phyloP scores from a whole-genome alignment of 1,140 invertebrate genomes.

The Papilio aristodemus region DNA sequence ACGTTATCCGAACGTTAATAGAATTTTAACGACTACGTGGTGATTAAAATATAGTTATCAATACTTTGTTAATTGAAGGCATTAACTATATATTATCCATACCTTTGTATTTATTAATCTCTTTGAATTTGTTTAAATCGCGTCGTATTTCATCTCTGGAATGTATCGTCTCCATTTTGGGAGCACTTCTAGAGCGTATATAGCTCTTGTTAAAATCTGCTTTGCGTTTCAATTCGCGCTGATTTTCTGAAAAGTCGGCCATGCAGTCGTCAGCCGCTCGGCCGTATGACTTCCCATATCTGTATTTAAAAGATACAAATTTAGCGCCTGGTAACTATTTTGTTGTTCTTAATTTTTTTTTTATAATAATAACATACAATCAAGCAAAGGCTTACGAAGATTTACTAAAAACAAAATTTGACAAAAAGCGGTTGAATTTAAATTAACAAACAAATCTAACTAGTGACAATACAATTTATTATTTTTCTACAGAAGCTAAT shows the following conservation, averaged over 20 bases:
- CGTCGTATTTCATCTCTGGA: conserved; percentile 78
- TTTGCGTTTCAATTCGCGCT: conserved; percentile 79
- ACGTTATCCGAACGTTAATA: background rate
- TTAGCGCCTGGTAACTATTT: too few relatives aligned
- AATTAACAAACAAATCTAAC: too few relatives aligned
- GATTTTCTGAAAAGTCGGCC: conserved; percentile 82
- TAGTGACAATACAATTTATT: too few relatives aligned
- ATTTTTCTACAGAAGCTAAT: too few relatives aligned
- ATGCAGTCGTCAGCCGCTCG: conserved; percentile 86
- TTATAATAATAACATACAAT: too few relatives aligned
- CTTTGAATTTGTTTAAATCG: conserved; percentile 74
- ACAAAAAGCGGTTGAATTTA: too few relatives aligned
- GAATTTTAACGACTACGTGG: background rate
- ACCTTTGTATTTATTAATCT: conserved; percentile 81
- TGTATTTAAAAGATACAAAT: conserved; percentile 40
- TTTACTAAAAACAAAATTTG: too few relatives aligned
- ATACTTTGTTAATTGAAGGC: background rate
- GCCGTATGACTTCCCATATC: conserved; percentile 86
- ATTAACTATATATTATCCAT: conserved; percentile 32
- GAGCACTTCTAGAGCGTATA: conserved; percentile 75
- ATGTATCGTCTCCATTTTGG: conserved; percentile 80
- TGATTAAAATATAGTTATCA: background rate
- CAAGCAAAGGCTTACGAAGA: too few relatives aligned
- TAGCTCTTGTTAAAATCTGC: conserved; percentile 79
- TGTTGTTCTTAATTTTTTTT: too few relatives aligned